A percentile compares a stretch with the other conserved stretches of the same genome.
Conservation (phyloP, 1,140 invertebrate genomes). For the Sitophilus oryzae region DNA sequence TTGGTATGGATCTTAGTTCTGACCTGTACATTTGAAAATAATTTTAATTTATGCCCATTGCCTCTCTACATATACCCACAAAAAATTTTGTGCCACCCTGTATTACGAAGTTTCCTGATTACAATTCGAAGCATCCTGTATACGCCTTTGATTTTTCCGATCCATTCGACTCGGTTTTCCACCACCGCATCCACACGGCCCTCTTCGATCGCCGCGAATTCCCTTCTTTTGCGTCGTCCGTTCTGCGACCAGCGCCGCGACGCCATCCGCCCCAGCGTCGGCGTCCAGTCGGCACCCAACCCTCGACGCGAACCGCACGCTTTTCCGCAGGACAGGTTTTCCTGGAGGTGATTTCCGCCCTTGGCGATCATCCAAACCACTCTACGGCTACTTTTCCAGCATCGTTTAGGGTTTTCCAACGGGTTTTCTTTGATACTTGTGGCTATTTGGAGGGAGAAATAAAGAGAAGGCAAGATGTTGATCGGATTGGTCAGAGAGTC, state of each 20-base stretch:
- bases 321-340: neutral
- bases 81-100: too few species aligned
- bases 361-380: neutral
- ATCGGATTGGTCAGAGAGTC: conserved; percentile 79
- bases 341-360: neutral
- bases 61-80: too few species aligned
- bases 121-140: too few species aligned
- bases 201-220: too few species aligned
- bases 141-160: too few species aligned
- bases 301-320: conserved; percentile 4
- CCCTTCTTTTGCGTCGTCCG: too few species aligned
- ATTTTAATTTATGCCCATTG: too few species aligned
- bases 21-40: too few species aligned
- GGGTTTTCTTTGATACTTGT: neutral
- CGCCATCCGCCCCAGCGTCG: conserved; percentile 7
- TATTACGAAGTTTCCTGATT: too few species aligned
- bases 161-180: too few species aligned
- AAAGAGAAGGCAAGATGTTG: conserved; percentile 57
- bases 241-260: neutral
- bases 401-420: neutral
- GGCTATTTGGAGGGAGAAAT: neutral
- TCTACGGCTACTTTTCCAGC: neutral
- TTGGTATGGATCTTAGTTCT: too few species aligned
- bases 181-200: too few species aligned
- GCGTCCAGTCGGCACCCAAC: conserved; percentile 10